Evolutionary conservation across 2,888 invertebrate species (phyloP).

Genomic region (Temnothorax ravouxi): DNA sequence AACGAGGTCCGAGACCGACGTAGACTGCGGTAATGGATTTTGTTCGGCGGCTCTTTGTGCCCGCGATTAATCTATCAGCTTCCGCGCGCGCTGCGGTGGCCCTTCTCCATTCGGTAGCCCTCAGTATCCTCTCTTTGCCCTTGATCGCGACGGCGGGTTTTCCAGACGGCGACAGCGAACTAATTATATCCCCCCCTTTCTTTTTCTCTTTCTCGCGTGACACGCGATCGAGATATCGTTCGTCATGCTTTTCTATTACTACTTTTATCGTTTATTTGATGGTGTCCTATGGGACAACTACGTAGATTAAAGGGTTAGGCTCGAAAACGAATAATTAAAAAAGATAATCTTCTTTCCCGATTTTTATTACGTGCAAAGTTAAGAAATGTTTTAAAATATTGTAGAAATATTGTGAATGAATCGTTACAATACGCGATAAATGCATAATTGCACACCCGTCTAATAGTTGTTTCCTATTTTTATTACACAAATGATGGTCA

Average conservation of each 20-base stretch:
- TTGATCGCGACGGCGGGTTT: constrained; percentile 25
- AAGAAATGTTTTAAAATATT: neutral
- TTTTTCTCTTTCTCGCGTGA: constrained; percentile 19
- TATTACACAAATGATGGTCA: neutral
- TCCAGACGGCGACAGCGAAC: constrained; percentile 23
- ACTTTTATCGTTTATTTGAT: constrained; percentile 28
- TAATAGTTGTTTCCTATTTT: neutral
- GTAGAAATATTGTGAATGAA: constrained; percentile 1
- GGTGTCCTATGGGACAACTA: constrained; percentile 5
- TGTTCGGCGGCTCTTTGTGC: constrained; percentile 66
- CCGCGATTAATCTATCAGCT: constrained; percentile 62
- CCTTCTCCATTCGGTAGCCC: constrained; percentile 57
- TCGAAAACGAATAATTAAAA: neutral
- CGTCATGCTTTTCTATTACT: constrained; percentile 29
- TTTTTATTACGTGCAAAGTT: neutral
- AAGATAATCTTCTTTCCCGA: neutral
- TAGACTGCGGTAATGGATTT: constrained; percentile 69
- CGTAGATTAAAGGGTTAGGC: constrained; percentile 22
- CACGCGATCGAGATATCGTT: constrained; percentile 35
- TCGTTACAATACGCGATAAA: neutral
- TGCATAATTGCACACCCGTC: neutral
- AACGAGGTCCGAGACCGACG: constrained; percentile 54
- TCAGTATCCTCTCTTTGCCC: constrained; percentile 7
- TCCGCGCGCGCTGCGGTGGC: constrained; percentile 39
- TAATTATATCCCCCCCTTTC: constrained; percentile 20